Evolutionary conservation across 2,888 invertebrate species (phyloP).

Genomic region (Cyclophora punctaria): DNA sequence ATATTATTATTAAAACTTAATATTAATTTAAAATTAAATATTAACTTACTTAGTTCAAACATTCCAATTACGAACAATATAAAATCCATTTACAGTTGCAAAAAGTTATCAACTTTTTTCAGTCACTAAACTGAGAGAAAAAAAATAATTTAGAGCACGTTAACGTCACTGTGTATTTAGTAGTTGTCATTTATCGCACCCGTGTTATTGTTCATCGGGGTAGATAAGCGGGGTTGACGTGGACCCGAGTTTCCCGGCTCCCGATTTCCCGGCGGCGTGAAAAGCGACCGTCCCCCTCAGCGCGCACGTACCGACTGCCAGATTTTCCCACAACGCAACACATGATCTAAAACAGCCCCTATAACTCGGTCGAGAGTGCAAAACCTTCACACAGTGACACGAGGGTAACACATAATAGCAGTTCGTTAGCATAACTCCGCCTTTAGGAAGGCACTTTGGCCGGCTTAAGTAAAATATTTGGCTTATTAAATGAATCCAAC

Average conservation of each 20-base stretch:
- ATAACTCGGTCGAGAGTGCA: constrained; percentile 70
- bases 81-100: constrained; percentile 41
- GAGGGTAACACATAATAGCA: constrained; percentile 63
- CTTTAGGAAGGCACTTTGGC: constrained; percentile 38
- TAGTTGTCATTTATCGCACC: constrained; percentile 32
- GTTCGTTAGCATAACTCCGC: constrained; percentile 66
- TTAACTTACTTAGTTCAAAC: constrained; percentile 58
- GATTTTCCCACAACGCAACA: constrained; percentile 59
- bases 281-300: constrained; percentile 38
- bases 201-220: constrained; percentile 39
- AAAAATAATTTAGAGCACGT: constrained; percentile 15
- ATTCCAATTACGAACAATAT: constrained; percentile 58
- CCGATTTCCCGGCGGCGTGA: constrained; percentile 11
- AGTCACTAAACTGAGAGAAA: constrained; percentile 13
- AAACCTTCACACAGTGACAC: constrained; percentile 74
- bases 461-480: constrained; percentile 58
- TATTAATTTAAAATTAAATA: too few species aligned
- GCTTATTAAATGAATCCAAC: constrained; percentile 53
- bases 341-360: constrained; percentile 65
- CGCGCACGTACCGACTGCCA: constrained; percentile 38
- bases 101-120: constrained; percentile 27
- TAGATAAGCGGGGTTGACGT: constrained; percentile 32
- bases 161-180: constrained; percentile 30
- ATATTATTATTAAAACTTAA: not conserved
- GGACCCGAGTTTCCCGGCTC: constrained; percentile 12